Percentiles rank a stretch among this genome's conserved stretches.
These are phyloP conservation scores for Plectrocnemia conspersa DNA, from an alignment of 1,140 invertebrate species.

Conservation along the genomic window DNA sequence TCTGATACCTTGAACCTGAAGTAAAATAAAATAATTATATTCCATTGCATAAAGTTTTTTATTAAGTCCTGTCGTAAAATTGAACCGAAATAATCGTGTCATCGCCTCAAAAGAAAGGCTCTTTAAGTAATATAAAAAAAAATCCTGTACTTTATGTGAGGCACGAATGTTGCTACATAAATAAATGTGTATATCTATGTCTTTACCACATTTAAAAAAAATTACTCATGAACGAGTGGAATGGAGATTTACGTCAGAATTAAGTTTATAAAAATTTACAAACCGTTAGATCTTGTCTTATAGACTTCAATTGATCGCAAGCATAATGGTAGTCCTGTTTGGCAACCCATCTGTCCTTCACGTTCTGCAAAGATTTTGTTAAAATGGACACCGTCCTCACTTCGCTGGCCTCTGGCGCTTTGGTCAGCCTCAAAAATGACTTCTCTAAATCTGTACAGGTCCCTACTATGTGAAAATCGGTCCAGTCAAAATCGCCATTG, in stretches of 20 bases:
- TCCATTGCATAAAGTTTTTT: too few relatives aligned
- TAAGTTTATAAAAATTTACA: conserved; percentile 39
- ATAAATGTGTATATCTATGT: too few relatives aligned
- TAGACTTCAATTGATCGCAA: conserved; percentile 97
- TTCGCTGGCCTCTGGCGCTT: conserved; percentile 88
- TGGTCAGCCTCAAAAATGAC: conserved; percentile 88
- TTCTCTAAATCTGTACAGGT: conserved; percentile 92
- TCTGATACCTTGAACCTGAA: conserved; percentile 87
- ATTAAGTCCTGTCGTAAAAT: too few relatives aligned
- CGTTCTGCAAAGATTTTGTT: conserved; percentile 77
- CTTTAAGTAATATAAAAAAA: not conserved
- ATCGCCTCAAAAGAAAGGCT: too few relatives aligned
- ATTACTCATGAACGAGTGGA: too few relatives aligned
- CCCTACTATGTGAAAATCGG: conserved; percentile 85
- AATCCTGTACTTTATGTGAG: not conserved
- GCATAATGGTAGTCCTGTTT: conserved; percentile 93
- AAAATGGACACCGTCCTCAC: conserved; percentile 86
- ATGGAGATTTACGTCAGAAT: too few relatives aligned
- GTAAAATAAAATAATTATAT: conserved; percentile 35
- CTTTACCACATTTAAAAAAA: too few relatives aligned
- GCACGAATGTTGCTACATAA: too few relatives aligned
- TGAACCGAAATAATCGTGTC: too few relatives aligned
- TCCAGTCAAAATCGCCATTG: conserved; percentile 69
- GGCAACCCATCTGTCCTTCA: conserved; percentile 83
- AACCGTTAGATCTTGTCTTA: conserved; percentile 96